A percentile compares a stretch with the other conserved stretches of the same genome.
These are phyloP conservation scores for Oxytorus armatus DNA, from an alignment of 2,888 invertebrate genomes.

Conservation along the genomic window DNA sequence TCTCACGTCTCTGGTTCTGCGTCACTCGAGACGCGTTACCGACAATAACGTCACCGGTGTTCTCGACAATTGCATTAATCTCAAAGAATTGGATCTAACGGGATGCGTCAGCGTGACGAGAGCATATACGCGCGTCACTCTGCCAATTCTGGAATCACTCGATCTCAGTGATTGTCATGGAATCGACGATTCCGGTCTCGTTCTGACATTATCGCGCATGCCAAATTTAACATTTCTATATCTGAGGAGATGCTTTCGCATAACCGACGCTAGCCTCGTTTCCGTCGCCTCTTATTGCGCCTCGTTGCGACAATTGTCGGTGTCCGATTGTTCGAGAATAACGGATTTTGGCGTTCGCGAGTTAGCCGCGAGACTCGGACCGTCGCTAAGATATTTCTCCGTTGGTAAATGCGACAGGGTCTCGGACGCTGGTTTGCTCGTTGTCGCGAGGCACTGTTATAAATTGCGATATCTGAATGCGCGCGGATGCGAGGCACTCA, in stretches of 20 bases:
- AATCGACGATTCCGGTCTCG: constrained; percentile 93
- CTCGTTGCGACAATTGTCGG: constrained; percentile 93
- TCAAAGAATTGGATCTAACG: constrained; percentile 79
- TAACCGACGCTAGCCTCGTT: constrained; percentile 96
- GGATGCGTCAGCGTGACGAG: constrained; percentile 77
- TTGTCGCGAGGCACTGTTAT: constrained; percentile 94
- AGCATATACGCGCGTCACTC: constrained; percentile 75
- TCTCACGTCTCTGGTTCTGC: constrained; percentile 83
- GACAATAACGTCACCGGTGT: constrained; percentile 78
- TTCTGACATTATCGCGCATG: constrained; percentile 93
- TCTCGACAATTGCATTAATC: constrained; percentile 78
- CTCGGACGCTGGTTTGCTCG: constrained; percentile 95
- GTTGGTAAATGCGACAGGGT: constrained; percentile 97
- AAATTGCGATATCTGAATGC: constrained; percentile 96
- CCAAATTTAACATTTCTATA: constrained; percentile 95
- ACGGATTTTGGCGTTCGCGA: constrained; percentile 97
- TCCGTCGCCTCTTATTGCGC: constrained; percentile 95
- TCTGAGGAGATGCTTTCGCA: constrained; percentile 93
- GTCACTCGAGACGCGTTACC: constrained; percentile 77
- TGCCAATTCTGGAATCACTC: constrained; percentile 92
- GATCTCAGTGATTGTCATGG: constrained; percentile 96
- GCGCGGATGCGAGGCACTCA: constrained; percentile 96
- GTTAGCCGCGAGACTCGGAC: constrained; percentile 92
- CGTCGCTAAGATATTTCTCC: constrained; percentile 95
- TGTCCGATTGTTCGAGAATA: constrained; percentile 95